A percentile compares a stretch with the other conserved stretches of the same genome.
These are phyloP conservation scores for Adineta ricciae DNA, from an alignment of 2,888 invertebrate genomes.

Conservation along the genomic window DNA sequence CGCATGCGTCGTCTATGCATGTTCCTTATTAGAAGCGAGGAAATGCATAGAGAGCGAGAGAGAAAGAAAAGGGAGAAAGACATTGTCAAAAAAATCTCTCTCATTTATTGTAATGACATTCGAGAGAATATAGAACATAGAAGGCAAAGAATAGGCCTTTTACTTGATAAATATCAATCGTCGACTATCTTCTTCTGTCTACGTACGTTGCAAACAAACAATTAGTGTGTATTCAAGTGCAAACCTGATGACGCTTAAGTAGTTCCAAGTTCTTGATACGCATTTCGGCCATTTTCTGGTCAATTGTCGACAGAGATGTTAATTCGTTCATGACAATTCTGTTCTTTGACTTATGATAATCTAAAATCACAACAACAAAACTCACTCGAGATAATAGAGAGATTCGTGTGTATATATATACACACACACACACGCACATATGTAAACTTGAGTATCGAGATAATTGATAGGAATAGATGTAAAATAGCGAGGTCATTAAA, in stretches of 20 bases:
- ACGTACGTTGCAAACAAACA: background rate
- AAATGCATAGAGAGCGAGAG: background rate
- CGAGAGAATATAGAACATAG: background rate
- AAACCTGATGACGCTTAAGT: background rate
- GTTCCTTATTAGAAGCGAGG: background rate
- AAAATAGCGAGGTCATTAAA: background rate
- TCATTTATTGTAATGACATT: constrained; percentile 11
- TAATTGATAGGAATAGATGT: background rate
- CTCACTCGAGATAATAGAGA: background rate
- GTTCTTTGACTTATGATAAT: background rate
- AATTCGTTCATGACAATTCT: background rate
- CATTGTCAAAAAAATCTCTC: background rate
- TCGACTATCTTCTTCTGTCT: background rate
- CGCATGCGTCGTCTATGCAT: background rate
- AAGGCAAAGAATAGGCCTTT: background rate
- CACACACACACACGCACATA: too few relatives aligned
- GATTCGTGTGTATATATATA: background rate
- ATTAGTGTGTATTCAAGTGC: background rate
- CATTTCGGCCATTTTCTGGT: background rate
- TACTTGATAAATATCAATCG: background rate
- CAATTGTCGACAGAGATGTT: background rate
- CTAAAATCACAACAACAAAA: background rate
- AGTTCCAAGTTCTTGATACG: background rate
- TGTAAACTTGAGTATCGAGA: background rate
- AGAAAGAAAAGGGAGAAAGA: background rate